These are phyloP conservation scores for Ceratina japonica DNA, from an alignment of 1,140 invertebrate genomes.

Conservation along the genomic window DNA sequence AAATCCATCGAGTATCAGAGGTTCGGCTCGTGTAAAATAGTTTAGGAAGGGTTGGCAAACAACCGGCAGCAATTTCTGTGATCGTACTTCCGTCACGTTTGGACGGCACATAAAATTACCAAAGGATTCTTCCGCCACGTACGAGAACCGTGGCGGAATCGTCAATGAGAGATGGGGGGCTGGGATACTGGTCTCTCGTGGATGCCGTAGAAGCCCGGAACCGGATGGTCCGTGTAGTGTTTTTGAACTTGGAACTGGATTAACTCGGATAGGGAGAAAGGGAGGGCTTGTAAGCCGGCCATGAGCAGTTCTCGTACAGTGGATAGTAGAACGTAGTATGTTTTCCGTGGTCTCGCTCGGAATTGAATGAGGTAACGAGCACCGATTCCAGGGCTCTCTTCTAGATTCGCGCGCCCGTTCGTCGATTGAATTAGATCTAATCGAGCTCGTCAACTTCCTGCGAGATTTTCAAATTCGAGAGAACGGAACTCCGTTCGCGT, in stretches of 20 bases:
- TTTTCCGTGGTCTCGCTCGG: constrained; percentile 12
- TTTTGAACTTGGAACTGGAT: constrained; percentile 32
- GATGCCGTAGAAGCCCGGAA: background rate
- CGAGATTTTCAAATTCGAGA: background rate
- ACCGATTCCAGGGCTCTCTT: background rate
- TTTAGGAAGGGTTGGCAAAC: constrained; percentile 34
- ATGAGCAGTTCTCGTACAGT: no score
- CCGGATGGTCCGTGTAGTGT: constrained; percentile 22
- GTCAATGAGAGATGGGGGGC: constrained; percentile 7
- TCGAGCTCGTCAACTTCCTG: constrained; percentile 9
- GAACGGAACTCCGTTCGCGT: background rate
- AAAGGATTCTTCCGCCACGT: constrained; percentile 47
- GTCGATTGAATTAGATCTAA: constrained; percentile 8
- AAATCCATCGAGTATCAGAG: no score
- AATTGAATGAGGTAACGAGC: constrained; percentile 14
- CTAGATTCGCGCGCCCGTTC: background rate
- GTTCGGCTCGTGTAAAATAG: no score
- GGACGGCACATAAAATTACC: constrained; percentile 48
- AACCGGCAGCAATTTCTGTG: constrained; percentile 48
- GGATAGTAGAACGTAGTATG: constrained; percentile 8
- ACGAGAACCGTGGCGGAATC: constrained; percentile 5
- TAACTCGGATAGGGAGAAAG: constrained; percentile 1
- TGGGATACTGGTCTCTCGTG: background rate
- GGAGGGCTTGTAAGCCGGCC: constrained; percentile 15
- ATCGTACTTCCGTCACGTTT: constrained; percentile 60